Percentiles rank a stretch among this genome's conserved stretches.
These are phyloP conservation scores for Macrosteles quadrilineatus DNA, from an alignment of 1,140 invertebrate species.

Conservation along the genomic window DNA sequence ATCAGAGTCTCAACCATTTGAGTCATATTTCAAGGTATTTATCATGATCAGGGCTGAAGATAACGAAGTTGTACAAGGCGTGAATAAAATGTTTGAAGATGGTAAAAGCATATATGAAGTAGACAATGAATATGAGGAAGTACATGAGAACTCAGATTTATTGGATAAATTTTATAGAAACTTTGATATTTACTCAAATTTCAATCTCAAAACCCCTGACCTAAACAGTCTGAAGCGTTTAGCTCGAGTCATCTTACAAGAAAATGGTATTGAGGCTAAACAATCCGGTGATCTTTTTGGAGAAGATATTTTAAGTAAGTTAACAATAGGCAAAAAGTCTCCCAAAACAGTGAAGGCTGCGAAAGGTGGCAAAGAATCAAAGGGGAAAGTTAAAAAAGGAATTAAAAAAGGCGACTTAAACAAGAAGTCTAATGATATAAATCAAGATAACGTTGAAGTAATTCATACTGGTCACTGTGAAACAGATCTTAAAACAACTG, in stretches of 20 bases:
- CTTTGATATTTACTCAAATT: background rate
- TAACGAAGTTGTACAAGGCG: background rate
- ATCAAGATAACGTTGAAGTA: too few relatives aligned
- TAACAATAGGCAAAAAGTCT: conserved; percentile 1
- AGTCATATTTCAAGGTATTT: background rate
- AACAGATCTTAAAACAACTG: too few relatives aligned
- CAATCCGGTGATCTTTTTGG: conserved; percentile 55
- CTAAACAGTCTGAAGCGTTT: background rate
- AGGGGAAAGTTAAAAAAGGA: conserved; percentile 33
- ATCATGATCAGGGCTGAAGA: background rate
- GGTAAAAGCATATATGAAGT: background rate
- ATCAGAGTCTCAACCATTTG: background rate
- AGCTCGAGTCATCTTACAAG: conserved; percentile 39
- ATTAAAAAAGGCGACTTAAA: background rate
- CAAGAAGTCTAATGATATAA: background rate
- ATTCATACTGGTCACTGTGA: too few relatives aligned
- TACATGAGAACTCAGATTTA: too few relatives aligned
- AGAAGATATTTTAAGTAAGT: conserved; percentile 39
- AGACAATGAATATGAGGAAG: background rate
- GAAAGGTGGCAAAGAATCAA: background rate
- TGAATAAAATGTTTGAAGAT: background rate
- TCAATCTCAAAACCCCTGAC: background rate
- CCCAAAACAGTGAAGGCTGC: background rate
- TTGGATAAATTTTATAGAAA: background rate
- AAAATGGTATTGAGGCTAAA: conserved; percentile 53